Evolutionary conservation across 2,888 invertebrate genomes (phyloP).

Genomic region (Ptychoptera albimana): DNA sequence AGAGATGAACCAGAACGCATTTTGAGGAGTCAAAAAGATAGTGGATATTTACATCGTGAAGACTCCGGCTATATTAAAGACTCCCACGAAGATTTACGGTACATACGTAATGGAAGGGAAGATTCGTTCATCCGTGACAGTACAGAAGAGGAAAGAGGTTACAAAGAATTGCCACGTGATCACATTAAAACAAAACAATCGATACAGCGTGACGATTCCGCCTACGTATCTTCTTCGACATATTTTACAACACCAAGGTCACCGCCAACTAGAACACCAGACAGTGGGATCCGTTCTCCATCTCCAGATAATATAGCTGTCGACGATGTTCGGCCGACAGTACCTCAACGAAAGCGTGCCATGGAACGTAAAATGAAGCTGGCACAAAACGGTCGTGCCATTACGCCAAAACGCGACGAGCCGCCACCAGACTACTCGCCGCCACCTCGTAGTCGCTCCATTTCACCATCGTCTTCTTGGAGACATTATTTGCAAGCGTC

Average conservation of each 20-base stretch:
- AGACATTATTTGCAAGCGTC: conserved; percentile 15
- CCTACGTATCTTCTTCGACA: conserved; percentile 38
- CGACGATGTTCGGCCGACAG: conserved; percentile 34
- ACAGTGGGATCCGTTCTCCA: conserved; percentile 14
- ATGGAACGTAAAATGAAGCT: conserved; percentile 30
- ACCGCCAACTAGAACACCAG: conserved; percentile 13
- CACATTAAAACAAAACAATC: conserved; percentile 28
- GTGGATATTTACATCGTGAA: conserved; percentile 16
- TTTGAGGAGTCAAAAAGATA: conserved; percentile 11
- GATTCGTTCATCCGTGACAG: conserved; percentile 33
- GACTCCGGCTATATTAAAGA: conserved; percentile 19
- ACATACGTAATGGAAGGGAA: conserved; percentile 16
- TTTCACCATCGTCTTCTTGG: conserved; percentile 24
- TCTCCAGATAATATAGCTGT: conserved; percentile 12
- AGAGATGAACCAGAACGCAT: conserved; percentile 16
- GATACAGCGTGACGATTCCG: conserved; percentile 39
- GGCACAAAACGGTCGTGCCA: not conserved
- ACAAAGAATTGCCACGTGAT: not conserved
- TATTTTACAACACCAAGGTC: conserved; percentile 40
- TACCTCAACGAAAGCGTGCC: conserved; percentile 48
- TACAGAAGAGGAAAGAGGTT: conserved; percentile 29
- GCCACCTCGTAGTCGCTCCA: conserved; percentile 31
- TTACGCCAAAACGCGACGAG: conserved; percentile 33
- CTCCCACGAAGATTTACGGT: conserved; percentile 17
- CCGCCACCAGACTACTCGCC: conserved; percentile 60